Base-by-base conservation (phyloP, 2,888 invertebrate species). In the Campoplex nolae region DNA sequence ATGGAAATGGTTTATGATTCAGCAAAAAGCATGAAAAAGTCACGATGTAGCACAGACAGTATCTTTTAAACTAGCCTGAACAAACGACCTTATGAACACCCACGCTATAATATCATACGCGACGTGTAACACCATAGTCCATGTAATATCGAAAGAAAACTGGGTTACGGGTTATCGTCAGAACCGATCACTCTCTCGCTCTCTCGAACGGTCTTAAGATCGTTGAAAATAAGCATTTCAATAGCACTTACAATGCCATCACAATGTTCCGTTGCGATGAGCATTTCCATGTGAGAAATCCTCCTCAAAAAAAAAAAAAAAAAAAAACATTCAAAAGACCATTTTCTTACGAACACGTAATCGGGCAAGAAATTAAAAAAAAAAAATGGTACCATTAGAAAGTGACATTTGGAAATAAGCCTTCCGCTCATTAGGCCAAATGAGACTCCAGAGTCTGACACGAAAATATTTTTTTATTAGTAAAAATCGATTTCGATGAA, bases 151-250 rank as follows among this genome's bases (percentile, higher is more conserved):
- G 67, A 83, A 81, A 70, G 74, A 86, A 86, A 87, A 87, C 58
- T 87, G 81, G 86, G 86, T 87, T 84, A 87, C 80, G 77, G 58
- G 68, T 81, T 87, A 87, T 87, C 86, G 86, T 68, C 67, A 68
- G 80, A 76, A 81, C 68, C 84, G 76, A 84, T 84, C 86, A 48
- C 71, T 84, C 86, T 78, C 77, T 78, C 75, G 38, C 65, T 58
- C 51, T 38, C 6, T 38, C 3, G 6, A 38, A 38, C 38, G 38
- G 18, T 54, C 54, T 28, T 48, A 38, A 42, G 38, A 67, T 79
- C 56, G 71, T 58, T 85, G 45, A 48, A 23, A 48, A 51, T 54
- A 75, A 70, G 70, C 48, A 80, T 83, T 83, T 86, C 80, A 76
- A 81, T 73, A 42, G 51, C 48, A 48, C 62, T 38, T 48, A 65